phyloP scores from a whole-genome alignment of 2,113 vertebrate species.

The Lethenteron camtschaticum region DNA sequence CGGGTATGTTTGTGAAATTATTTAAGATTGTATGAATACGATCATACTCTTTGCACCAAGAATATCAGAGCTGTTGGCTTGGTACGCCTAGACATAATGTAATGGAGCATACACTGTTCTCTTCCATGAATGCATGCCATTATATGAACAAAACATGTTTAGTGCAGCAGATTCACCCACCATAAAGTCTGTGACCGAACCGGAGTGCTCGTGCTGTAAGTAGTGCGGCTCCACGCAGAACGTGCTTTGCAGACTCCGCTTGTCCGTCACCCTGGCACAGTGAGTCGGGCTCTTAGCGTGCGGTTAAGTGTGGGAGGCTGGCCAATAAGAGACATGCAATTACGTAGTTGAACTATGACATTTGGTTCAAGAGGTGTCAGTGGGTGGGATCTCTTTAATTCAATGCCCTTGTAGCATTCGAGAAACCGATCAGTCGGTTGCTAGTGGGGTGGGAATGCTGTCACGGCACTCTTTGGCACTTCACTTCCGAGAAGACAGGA shows the following conservation, averaged over 20 bases:
- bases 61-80: neutral
- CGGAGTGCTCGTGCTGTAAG: constrained; percentile 70
- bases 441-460: too few species aligned
- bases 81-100: too few species aligned
- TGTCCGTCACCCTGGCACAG: constrained; percentile 59
- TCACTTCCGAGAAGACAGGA: too few species aligned
- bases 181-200: constrained; percentile 68
- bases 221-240: constrained; percentile 78
- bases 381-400: too few species aligned
- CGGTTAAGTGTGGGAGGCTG: neutral
- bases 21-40: neutral
- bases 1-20: neutral
- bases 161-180: constrained; percentile 21
- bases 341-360: too few species aligned
- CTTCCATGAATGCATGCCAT: too few species aligned
- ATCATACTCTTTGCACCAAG: neutral
- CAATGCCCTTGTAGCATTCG: too few species aligned
- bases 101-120: too few species aligned
- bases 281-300: neutral
- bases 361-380: too few species aligned
- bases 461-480: too few species aligned
- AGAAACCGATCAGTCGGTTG: too few species aligned
- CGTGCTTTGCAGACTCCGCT: constrained; percentile 71
- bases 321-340: neutral
- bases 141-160: too few species aligned